Percentiles rank a stretch among this genome's conserved stretches.
These are phyloP conservation scores for Puma concolor DNA, from an alignment of 2,113 vertebrate species.

Conservation along the genomic window DNA sequence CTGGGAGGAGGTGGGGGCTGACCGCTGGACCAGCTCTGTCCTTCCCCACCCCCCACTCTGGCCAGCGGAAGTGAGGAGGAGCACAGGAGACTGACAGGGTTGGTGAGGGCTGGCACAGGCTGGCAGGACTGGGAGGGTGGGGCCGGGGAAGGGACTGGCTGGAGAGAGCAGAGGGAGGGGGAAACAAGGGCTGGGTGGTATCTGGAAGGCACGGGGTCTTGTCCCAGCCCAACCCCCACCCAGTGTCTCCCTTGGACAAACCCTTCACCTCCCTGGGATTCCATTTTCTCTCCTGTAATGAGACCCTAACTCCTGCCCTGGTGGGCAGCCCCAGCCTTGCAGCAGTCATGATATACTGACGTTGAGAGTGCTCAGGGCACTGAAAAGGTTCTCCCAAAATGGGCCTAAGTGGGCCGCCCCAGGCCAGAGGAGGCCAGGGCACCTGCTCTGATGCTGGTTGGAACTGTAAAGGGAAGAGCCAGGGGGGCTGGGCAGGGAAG, in stretches of 20 bases:
- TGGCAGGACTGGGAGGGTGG: neutral
- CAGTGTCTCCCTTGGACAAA: neutral
- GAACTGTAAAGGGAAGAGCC: neutral
- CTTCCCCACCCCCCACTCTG: neutral
- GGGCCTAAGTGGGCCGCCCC: neutral
- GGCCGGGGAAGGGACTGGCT: neutral
- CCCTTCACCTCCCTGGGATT: neutral
- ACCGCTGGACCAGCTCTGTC: neutral
- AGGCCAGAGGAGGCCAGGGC: neutral
- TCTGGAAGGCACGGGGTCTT: neutral
- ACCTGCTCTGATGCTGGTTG: rapidly evolving
- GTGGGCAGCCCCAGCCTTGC: neutral
- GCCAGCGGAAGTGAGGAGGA: neutral
- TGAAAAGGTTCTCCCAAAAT: neutral
- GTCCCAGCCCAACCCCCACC: neutral
- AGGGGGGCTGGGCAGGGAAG: neutral
- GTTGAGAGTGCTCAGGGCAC: neutral
- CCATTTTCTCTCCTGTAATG: neutral
- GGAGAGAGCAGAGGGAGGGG: neutral
- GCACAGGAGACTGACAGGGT: neutral
- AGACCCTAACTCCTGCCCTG: neutral
- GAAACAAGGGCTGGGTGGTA: neutral
- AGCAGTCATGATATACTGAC: neutral
- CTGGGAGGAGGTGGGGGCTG: neutral
- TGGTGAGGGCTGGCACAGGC: neutral